Evolutionary conservation across 2,113 vertebrate genomes (phyloP), one percentile per base, ranked within the genome.

Genomic region (Eublepharis macularius): DNA sequence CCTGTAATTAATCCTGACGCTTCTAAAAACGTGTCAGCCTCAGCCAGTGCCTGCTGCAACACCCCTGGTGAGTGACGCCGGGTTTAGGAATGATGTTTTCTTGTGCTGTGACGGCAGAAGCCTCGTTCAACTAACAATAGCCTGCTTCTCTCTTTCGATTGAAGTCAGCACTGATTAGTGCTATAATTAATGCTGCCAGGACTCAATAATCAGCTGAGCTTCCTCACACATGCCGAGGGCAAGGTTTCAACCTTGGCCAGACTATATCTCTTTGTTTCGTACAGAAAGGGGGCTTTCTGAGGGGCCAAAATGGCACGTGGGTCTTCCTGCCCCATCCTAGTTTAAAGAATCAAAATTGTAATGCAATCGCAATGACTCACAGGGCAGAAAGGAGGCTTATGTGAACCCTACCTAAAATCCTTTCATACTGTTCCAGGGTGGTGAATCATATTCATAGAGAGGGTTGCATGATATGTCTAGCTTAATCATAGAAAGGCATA

Each of bases 21-120:
- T 87, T 78, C 82, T 66, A 34, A 80, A 76, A 80, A 75, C 45
- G 26, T 69, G 85, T 49, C 24, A 79, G 29, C 17, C 11, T 36
- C 76, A 81, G 81, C 41, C 57, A 24, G 36, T 1, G 51, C 79
- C 41, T 68, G 63, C 0, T 84, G 73, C 2, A 74, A 54, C 34
- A 0, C 72, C 76, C 24, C 1, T n/a, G n/a, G 57, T 14, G 32
- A 21, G 17, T 34, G 60, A 68, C 29, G 26, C 63, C 63, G 1
- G 24, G 60, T 63, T 10, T 36, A 6, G 43, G 5, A 72, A 63
- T 2, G 36, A 8, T 2, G 11, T 34, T 39, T 43, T 36, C 66
- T 81, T 9, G 0, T 0, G 0, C 60, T 36, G 13, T 0, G 0
- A 36, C 12, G 63, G 6, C 49, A 41, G 57, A 24, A 86, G 73